Percentiles rank a stretch among this genome's conserved stretches.
Evolutionary conservation across 2,888 invertebrate species (phyloP).

Genomic region (Unio delphinus): DNA sequence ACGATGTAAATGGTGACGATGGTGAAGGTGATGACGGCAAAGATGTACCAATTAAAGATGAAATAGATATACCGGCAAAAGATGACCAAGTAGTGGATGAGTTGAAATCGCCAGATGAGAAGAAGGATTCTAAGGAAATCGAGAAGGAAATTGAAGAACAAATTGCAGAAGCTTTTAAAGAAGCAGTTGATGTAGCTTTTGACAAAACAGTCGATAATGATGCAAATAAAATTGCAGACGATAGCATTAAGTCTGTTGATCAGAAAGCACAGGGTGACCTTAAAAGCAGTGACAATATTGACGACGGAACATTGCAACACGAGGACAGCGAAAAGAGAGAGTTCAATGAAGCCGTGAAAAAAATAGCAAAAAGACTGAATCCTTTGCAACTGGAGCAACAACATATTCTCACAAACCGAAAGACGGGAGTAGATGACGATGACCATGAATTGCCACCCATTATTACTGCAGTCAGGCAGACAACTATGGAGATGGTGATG

Average conservation of each 20-base stretch:
- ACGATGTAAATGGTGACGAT: not conserved
- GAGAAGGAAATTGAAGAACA: slow-evolving; percentile 28
- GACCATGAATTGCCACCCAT: slow-evolving; percentile 42
- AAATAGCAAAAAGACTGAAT: slow-evolving; percentile 17
- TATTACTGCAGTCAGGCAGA: slow-evolving; percentile 36
- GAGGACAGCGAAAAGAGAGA: slow-evolving; percentile 13
- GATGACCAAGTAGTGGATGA: slow-evolving; percentile 3
- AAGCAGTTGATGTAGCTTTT: slow-evolving; percentile 8
- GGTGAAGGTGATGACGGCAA: slow-evolving; percentile 5
- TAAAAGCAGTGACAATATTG: not conserved
- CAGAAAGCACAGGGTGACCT: not conserved
- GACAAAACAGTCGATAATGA: slow-evolving; percentile 6
- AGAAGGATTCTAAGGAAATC: slow-evolving; percentile 15
- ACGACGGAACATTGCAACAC: not conserved
- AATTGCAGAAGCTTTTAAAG: slow-evolving; percentile 18
- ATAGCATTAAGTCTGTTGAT: slow-evolving; percentile 5
- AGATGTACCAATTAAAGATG: slow-evolving; percentile 1
- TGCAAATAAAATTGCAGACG: slow-evolving; percentile 3
- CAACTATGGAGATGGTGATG: slow-evolving; percentile 23
- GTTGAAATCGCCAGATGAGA: slow-evolving; percentile 5
- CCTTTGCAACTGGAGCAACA: slow-evolving; percentile 16
- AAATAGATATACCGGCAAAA: not conserved
- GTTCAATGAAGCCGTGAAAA: slow-evolving; percentile 18
- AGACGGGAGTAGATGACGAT: slow-evolving; percentile 18
- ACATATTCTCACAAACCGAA: slow-evolving; percentile 3